Base-by-base conservation (phyloP, 2,888 invertebrate genomes). In the Drymonia ruficornis region DNA sequence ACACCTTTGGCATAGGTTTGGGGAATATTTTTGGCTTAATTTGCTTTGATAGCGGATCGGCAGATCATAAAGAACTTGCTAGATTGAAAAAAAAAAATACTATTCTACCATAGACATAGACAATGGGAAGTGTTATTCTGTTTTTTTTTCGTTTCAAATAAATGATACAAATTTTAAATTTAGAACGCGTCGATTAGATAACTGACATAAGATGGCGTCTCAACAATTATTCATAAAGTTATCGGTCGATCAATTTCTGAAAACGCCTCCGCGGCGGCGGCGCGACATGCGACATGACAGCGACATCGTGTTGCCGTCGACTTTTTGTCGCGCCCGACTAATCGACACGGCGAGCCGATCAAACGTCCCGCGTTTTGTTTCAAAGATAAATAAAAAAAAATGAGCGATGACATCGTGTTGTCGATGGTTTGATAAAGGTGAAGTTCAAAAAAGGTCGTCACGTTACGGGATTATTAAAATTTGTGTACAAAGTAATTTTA, bases 271-370 rank as follows among this genome's bases (percentile, higher is more conserved):
- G 34, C 18, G 47, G 47, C 47, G 47, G 34, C 47, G 18, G 8
- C 16, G 47, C 47, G 47, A 47, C 47, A 34, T 29, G 34, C 47
- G 47, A 47, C 47, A 34, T 47, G 47, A 47, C 47, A 47, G 47
- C 47, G 47, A 47, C 47, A 34, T 47, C 34, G 18, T 47, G 47
- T 47, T 16, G 47, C 29, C 29, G 47, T 34, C 47, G 28, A 45
- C 34, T 47, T 47, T 47, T 47, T 47, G 52, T 58, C 46, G 54
- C 49, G 50, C 48, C 49, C 58, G 55, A 53, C 54, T 56, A 53
- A 60, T 61, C 56, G 55, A 36, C 49, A 45, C 48, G 54, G 53
- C 38, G 48, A 56, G 42, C 54, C 58, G 55, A 58, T 58, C 58
- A 58, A 58, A 58, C 34, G 58, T 19, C 52, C 52, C 52, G 54